phyloP scores from a whole-genome alignment of 2,888 invertebrate genomes.

The Embidobia sp. region DNA sequence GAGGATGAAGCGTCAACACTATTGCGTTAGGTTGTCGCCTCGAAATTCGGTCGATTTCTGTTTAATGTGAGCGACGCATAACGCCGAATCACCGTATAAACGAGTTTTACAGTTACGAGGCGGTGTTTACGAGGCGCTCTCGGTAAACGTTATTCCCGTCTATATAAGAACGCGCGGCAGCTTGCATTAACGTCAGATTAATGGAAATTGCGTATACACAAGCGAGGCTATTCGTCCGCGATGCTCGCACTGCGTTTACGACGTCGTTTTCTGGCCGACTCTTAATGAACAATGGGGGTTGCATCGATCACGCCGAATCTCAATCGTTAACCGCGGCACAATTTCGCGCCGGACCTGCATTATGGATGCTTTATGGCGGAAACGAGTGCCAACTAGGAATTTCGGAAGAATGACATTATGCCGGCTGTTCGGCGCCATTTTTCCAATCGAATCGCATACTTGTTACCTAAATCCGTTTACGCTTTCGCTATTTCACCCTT shows the following conservation, averaged over 20 bases:
- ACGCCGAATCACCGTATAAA: constrained; percentile 68
- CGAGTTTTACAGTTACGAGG: constrained; percentile 78
- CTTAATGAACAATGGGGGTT: constrained; percentile 74
- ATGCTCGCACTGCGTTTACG: constrained; percentile 72
- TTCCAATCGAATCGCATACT: no score
- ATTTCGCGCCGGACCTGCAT: constrained; percentile 25
- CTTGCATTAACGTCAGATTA: constrained; percentile 75
- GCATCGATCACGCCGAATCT: constrained; percentile 50
- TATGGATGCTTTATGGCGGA: constrained; percentile 43
- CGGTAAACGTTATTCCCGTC: constrained; percentile 71
- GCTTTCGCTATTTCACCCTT: not conserved
- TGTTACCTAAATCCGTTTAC: no score
- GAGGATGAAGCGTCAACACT: no score
- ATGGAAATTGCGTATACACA: constrained; percentile 76
- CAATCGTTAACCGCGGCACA: constrained; percentile 46
- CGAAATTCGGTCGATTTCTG: constrained; percentile 39
- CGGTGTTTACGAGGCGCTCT: constrained; percentile 74
- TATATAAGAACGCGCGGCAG: constrained; percentile 68
- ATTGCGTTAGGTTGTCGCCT: not conserved
- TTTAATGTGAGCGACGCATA: constrained; percentile 68
- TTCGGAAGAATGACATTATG: constrained; percentile 1
- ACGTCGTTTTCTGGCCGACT: constrained; percentile 70
- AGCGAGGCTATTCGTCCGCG: constrained; percentile 68
- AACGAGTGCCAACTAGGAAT: constrained; percentile 37
- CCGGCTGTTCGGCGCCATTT: not conserved